A percentile compares a stretch with the other conserved stretches of the same genome.
These are phyloP conservation scores for Drosophila leontia DNA, from an alignment of 1,140 invertebrate species.

Conservation along the genomic window DNA sequence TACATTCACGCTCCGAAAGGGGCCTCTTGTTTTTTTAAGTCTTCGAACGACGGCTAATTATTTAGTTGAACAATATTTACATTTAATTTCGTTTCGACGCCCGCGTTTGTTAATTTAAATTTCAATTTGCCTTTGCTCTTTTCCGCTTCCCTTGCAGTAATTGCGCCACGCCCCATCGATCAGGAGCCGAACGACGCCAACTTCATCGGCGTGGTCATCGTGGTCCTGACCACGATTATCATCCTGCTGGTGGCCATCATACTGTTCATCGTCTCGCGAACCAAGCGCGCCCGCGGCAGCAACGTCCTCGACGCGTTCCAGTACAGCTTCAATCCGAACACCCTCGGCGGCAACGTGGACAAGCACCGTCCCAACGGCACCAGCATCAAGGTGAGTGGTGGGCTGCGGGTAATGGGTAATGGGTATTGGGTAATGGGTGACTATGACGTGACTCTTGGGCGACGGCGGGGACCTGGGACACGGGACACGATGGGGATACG, in stretches of 20 bases:
- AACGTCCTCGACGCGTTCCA: conserved; percentile 85
- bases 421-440: conserved; percentile 15
- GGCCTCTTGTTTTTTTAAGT: conserved; percentile 11
- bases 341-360: conserved; percentile 85
- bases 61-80: conserved; percentile 83
- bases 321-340: conserved; percentile 85
- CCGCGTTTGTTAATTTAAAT: conserved; percentile 66
- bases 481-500: background rate
- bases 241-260: conserved; percentile 89
- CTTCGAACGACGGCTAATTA: conserved; percentile 61
- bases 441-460: conserved; percentile 7
- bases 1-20: background rate
- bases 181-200: conserved; percentile 87
- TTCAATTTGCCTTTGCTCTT: conserved; percentile 39
- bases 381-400: conserved; percentile 86
- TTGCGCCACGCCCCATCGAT: conserved; percentile 85
- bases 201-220: conserved; percentile 91
- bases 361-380: conserved; percentile 84
- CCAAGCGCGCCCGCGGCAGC: conserved; percentile 87
- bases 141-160: conserved; percentile 66
- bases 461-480: background rate
- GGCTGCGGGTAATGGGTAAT: background rate
- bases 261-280: conserved; percentile 89
- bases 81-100: conserved; percentile 68
- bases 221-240: conserved; percentile 91